Evolutionary conservation across 2,888 invertebrate genomes (phyloP).

Genomic region (Macaria notata): DNA sequence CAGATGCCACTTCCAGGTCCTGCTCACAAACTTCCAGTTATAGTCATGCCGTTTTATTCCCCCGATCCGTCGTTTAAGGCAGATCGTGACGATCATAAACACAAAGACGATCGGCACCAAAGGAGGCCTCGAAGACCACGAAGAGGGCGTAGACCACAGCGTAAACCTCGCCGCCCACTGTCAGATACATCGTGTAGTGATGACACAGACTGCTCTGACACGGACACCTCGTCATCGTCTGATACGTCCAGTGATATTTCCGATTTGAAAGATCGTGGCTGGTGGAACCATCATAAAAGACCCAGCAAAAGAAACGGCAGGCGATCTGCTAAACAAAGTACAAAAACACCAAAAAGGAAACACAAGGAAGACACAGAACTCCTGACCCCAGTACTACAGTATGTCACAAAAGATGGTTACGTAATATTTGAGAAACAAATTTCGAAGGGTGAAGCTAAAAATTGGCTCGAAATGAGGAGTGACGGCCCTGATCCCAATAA

Average conservation of each 20-base stretch:
- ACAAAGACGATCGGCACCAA: neutral
- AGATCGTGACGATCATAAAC: too few species aligned
- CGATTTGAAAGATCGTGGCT: conserved; percentile 33
- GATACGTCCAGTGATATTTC: conserved; percentile 38
- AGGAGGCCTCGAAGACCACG: conserved; percentile 8
- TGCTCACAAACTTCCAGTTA: conserved; percentile 67
- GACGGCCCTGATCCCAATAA: conserved; percentile 12
- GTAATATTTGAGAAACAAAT: conserved; percentile 72
- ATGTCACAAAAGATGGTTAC: conserved; percentile 72
- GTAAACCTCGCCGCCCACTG: neutral
- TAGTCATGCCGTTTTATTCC: conserved; percentile 75
- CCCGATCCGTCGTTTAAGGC: conserved; percentile 53
- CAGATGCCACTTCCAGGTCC: conserved; percentile 38
- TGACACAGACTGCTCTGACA: conserved; percentile 17
- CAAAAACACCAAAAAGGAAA: conserved; percentile 35
- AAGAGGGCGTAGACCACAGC: neutral
- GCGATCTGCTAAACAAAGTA: conserved; percentile 29
- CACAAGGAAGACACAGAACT: conserved; percentile 42
- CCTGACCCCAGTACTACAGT: conserved; percentile 67
- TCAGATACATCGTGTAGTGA: neutral
- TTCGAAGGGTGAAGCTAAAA: conserved; percentile 62
- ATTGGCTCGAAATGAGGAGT: conserved; percentile 56
- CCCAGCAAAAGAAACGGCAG: conserved; percentile 36
- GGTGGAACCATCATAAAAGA: conserved; percentile 42
- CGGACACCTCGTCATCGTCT: conserved; percentile 29